Base-by-base conservation (phyloP, 2,797 vertebrate genomes). In the Neoniphon sammara region DNA sequence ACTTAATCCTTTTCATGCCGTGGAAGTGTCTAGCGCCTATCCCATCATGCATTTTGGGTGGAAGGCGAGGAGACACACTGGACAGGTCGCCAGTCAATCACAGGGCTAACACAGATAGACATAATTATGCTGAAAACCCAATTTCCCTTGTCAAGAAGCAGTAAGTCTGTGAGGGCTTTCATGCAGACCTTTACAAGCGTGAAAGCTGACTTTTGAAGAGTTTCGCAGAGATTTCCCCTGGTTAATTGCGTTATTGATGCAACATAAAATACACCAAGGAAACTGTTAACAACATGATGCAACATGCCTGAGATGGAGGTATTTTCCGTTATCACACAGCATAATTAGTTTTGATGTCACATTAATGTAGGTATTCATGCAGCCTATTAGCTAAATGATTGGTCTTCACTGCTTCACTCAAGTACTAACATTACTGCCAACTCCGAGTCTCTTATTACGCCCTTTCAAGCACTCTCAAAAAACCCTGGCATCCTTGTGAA, bases 381-480 rank as follows among this genome's bases (percentile, higher is more conserved):
- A 44, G 70, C 57, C 49, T 27, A 39, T 65, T 67, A 58, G 64
- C 70, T 76, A 61, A 36, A 55, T 54, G 36, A 54, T 36, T 65
- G 70, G 73, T 69, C 60, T 56, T 52, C 44, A 77, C 53, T 39
- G 73, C 83, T 82, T 60, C 4, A 11, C 9, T 36, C 3, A 36
- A 36, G 34, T 36, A 36, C 7, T 36, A 36, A 36, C 34, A 36
- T 36, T 36, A 27, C 25, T 73, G 66, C 66, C 23, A 17, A 57
- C 59, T 42, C 4, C 59, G 31, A 57, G 3, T 60, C 75, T 76
- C 7, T 36, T 54, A 55, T 71, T 50, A 63, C 34, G 64, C 54
- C 39, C 65, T 85, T 85, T 87, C 49, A 74, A 74, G 49, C 71
- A 81, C 36, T 70, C 39, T 73, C 66, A 67, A 67, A 82, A 27